phyloP scores from a whole-genome alignment of 2,113 vertebrate species.

The Perca fluviatilis region DNA sequence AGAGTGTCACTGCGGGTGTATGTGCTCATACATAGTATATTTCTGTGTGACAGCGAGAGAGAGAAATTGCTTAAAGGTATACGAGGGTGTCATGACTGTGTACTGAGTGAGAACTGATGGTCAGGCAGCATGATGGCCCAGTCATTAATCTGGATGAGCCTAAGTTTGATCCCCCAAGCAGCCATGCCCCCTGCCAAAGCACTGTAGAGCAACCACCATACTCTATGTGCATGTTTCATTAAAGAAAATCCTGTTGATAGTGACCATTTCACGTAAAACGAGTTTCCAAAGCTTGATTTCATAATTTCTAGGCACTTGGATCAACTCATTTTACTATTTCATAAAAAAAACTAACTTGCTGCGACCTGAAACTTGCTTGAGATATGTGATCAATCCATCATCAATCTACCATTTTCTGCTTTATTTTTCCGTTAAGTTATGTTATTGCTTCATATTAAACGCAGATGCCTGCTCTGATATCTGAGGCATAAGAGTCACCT shows the following conservation, averaged over 20 bases:
- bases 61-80: slow-evolving; percentile 14
- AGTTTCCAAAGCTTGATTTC: neutral
- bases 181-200: slow-evolving; percentile 5
- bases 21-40: slow-evolving; percentile 5
- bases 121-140: slow-evolving; percentile 1
- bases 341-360: neutral
- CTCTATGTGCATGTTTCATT: neutral
- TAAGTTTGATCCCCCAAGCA: slow-evolving; percentile 2
- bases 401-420: neutral
- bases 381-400: neutral
- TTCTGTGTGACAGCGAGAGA: slow-evolving; percentile 27
- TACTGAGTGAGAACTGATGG: neutral
- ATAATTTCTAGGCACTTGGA: neutral
- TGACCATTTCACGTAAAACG: neutral
- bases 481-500: neutral
- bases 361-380: neutral
- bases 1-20: slow-evolving; percentile 36
- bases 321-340: neutral
- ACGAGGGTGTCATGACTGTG: slow-evolving; percentile 12
- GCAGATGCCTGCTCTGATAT: neutral
- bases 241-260: too few species aligned
- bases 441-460: neutral
- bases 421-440: neutral
- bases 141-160: slow-evolving; percentile 5
- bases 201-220: neutral